Percentiles rank a stretch among this genome's conserved stretches.
Evolutionary conservation across 2,113 vertebrate species (phyloP).

Genomic region (Alaudala cheleensis): DNA sequence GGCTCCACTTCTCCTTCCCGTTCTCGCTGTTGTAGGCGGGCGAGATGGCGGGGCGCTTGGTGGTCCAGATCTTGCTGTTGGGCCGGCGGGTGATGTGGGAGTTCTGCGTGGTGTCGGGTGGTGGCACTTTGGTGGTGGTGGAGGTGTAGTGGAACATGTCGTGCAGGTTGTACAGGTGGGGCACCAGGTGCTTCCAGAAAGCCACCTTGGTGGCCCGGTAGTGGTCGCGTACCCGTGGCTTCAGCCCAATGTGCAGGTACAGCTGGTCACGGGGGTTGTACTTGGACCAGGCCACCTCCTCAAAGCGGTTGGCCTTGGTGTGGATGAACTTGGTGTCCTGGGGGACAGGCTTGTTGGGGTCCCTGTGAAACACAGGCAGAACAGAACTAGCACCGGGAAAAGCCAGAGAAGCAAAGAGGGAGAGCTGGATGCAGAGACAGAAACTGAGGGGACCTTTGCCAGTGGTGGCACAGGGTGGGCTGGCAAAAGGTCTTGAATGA

Average conservation of each 20-base stretch:
- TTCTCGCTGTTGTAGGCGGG: constrained; percentile 92
- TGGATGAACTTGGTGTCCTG: constrained; percentile 99
- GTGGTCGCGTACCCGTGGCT: constrained; percentile 96
- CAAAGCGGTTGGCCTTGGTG: constrained; percentile 98
- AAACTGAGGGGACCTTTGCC: not conserved
- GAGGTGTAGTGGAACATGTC: constrained; percentile 99
- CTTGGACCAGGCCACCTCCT: constrained; percentile 99
- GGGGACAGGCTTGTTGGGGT: constrained; percentile 97
- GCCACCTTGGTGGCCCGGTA: constrained; percentile 99
- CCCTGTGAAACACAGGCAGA: constrained; percentile 72
- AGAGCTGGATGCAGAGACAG: not conserved
- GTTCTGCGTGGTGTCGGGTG: constrained; percentile 91
- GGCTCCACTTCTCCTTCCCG: constrained; percentile 86
- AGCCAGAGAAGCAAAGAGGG: not conserved
- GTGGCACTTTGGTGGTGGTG: constrained; percentile 96
- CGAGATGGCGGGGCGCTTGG: constrained; percentile 93
- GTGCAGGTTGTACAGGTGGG: constrained; percentile 96
- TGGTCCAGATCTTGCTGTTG: constrained; percentile 92
- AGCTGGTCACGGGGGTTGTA: constrained; percentile 98
- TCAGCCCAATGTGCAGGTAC: constrained; percentile 97
- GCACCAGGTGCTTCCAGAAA: constrained; percentile 99
- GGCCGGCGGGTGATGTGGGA: constrained; percentile 92
- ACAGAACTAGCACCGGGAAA: not conserved
- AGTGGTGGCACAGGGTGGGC: not conserved
- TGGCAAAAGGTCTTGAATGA: not conserved